Evolutionary conservation across 2,113 vertebrate species (phyloP).

Genomic region (Struthio camelus): DNA sequence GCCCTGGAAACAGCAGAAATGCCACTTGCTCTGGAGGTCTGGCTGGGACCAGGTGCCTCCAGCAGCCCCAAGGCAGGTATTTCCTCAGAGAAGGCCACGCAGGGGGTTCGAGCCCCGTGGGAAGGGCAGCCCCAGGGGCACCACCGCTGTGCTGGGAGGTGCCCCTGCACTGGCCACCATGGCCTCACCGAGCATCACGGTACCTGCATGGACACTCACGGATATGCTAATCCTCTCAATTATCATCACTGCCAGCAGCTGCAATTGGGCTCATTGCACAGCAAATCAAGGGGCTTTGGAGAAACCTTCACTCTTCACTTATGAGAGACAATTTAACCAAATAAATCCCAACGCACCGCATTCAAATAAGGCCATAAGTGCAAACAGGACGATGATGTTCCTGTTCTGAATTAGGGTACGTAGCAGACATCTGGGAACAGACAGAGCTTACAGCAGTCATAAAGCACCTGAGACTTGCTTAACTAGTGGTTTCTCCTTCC

Average conservation of each 20-base stretch:
- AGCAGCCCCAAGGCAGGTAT: too few species aligned
- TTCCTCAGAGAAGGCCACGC: too few species aligned
- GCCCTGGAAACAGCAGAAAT: not conserved
- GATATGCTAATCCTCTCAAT: not conserved
- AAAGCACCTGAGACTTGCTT: rapidly evolving
- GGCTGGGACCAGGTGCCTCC: too few species aligned
- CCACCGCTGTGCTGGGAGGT: too few species aligned
- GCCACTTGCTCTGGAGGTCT: rapidly evolving
- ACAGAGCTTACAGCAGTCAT: not conserved
- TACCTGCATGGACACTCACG: too few species aligned
- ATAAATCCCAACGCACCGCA: rapidly evolving
- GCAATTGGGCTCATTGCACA: not conserved
- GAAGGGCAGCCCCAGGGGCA: too few species aligned
- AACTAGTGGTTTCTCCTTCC: not conserved
- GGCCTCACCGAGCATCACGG: too few species aligned
- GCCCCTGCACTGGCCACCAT: too few species aligned
- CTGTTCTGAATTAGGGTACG: not conserved
- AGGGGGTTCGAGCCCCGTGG: too few species aligned
- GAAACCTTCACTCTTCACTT: not conserved
- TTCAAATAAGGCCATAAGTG: not conserved
- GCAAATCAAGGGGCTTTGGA: not conserved
- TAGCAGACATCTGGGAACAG: not conserved
- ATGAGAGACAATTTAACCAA: rapidly evolving
- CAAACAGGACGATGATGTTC: rapidly evolving
- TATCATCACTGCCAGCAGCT: not conserved